Evolutionary conservation across 2,797 vertebrate genomes (phyloP).

Genomic region (Notolepis coatsorum): DNA sequence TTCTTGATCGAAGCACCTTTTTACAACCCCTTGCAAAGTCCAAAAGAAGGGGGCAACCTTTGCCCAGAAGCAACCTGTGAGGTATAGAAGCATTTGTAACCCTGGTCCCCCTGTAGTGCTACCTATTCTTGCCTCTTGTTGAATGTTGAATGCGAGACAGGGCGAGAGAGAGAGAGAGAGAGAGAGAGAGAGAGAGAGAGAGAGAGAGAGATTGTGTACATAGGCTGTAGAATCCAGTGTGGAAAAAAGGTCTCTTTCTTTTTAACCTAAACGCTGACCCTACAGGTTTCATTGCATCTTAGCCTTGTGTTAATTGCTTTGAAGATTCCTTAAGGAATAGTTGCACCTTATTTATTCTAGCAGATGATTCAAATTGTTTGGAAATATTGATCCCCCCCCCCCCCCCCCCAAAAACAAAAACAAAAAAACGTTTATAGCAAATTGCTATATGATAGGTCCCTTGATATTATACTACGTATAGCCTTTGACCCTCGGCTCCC

Average conservation of each 20-base stretch:
- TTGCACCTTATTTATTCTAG: conserved; percentile 81
- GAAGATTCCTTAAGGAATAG: conserved; percentile 77
- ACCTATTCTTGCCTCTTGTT: conserved; percentile 41
- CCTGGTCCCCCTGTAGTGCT: conserved; percentile 46
- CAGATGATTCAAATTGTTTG: conserved; percentile 61
- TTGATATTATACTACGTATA: conserved; percentile 77
- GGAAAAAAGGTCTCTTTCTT: conserved; percentile 17
- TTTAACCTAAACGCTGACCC: conserved; percentile 45
- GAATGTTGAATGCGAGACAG: conserved; percentile 3
- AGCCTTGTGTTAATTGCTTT: conserved; percentile 76
- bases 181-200: too few species aligned
- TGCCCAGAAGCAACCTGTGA: conserved; percentile 32
- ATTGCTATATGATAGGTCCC: conserved; percentile 76
- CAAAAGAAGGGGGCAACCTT: conserved; percentile 45
- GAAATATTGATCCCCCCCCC: conserved; percentile 57
- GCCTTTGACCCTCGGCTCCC: conserved; percentile 64
- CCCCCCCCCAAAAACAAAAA: conserved; percentile 3
- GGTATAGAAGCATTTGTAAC: conserved; percentile 59
- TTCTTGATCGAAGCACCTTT: conserved; percentile 75
- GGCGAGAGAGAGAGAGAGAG: too few species aligned
- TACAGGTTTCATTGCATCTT: conserved; percentile 63
- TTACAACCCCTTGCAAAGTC: conserved; percentile 33
- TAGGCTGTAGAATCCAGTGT: not conserved
- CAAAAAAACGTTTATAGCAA: conserved; percentile 74
- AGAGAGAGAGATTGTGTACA: not conserved